Evolutionary conservation across 2,797 vertebrate species (phyloP).

Genomic region (Fistularia tabacaria): DNA sequence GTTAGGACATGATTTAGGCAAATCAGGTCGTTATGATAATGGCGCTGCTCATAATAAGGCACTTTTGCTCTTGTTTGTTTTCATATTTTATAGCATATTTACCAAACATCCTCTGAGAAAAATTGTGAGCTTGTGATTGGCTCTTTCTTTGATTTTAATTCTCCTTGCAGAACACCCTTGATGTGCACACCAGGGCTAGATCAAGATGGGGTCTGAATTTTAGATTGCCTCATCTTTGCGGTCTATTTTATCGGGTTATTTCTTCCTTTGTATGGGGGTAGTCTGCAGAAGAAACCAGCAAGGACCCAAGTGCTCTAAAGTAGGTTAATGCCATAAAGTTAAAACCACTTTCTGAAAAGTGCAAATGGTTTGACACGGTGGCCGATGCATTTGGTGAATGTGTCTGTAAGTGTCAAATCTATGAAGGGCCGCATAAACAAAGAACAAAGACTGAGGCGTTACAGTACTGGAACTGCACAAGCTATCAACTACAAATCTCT

Average conservation of each 20-base stretch:
- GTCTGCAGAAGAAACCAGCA: no score
- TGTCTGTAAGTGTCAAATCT: no score
- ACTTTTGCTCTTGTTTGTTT: slow-evolving; percentile 75
- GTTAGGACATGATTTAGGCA: slow-evolving; percentile 74
- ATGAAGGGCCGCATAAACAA: slow-evolving; percentile 17
- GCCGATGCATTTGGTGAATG: no score
- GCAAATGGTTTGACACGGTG: no score
- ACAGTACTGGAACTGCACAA: neutral
- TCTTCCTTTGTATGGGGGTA: no score
- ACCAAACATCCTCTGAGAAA: slow-evolving; percentile 53
- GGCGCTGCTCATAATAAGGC: slow-evolving; percentile 68
- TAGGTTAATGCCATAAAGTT: slow-evolving; percentile 59
- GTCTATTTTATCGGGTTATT: no score
- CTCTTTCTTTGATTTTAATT: slow-evolving; percentile 66
- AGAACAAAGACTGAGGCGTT: slow-evolving; percentile 15
- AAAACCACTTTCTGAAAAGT: slow-evolving; percentile 4
- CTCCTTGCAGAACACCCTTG: slow-evolving; percentile 37
- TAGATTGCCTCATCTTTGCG: slow-evolving; percentile 51
- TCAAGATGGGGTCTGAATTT: slow-evolving; percentile 64
- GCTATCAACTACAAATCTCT: slow-evolving; percentile 26
- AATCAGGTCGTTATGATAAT: slow-evolving; percentile 78
- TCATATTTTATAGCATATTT: slow-evolving; percentile 63
- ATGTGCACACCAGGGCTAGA: slow-evolving; percentile 63
- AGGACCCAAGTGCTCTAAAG: slow-evolving; percentile 45
- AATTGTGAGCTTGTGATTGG: slow-evolving; percentile 50